Evolutionary conservation across 2,888 invertebrate species (phyloP), one percentile per base, ranked within the genome.

Genomic region (Chaetoderma sp.): DNA sequence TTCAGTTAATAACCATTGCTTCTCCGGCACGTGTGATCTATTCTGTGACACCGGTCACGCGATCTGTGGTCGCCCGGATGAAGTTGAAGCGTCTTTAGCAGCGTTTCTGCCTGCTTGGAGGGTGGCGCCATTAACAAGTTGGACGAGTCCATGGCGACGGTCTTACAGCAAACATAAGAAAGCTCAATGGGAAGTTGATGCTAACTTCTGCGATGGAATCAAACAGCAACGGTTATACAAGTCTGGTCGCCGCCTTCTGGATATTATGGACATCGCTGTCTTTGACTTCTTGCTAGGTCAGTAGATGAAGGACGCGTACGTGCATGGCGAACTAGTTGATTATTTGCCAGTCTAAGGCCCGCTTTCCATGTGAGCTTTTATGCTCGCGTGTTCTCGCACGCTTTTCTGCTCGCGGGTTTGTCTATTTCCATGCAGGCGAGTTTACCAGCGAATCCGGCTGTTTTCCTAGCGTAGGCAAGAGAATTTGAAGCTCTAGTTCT

Each of bases 121-220:
- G 73, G 88, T 94, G 72, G 94, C 94, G 60, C 92, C 93, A 68
- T 89, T 96, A 79, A 95, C 95, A 90, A 94, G 95, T 57, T 96
- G 96, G 95, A 70, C 81, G 30, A 97, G 98, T 89, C 98, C 98
- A 4, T 98, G 98, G 96, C 90, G 96, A 77, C 90, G 98, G 76
- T 96, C 97, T 13, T 98, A 98, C 88, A 98, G 98, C 87, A 98
- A 98, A 86, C 90, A 96, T 77, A 91, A 78, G 88, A 95, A 96
- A 90, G 98, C 98, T 2, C 93, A 94, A 84, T 99, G 98, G 98
- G 98, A 99, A 88, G 88, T 91, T 81, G 96, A 98, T 88, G 92
- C 94, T 71, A 93, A 94, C 85, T 97, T 97, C 86, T 99, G 98
- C 83, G 89, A 90, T 32, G 88, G 95, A 87, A 95, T 98, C 50